Base-by-base conservation (phyloP, 2,797 vertebrate species). In the Tympanoctomys barrerae region DNA sequence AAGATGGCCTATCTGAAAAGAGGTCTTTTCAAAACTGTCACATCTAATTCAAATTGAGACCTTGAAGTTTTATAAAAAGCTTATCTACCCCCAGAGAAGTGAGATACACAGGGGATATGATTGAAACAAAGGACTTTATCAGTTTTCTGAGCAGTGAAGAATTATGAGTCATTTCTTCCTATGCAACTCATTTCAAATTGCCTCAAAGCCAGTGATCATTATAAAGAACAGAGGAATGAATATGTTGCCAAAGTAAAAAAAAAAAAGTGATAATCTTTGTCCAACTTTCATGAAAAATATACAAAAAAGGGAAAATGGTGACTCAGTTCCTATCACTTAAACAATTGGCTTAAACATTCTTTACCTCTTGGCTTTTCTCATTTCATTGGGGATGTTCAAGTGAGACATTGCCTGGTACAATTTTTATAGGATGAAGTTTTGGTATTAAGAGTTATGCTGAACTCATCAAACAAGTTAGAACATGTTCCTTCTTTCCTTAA, bases 401-500 rank as follows among this genome's bases (percentile, higher is more conserved):
- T 90, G 46, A 77, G 61, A 86, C 62, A 85, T 0, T 80, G 12
- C 12, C 26, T 81, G 70, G 16, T n/a, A 71, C 42, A 68, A 89
- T 61, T 71, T 52, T 46, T 66, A 46, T 77, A 31, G 5, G 39
- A 19, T 87, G 39, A 70, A 22, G 52, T 59, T 84, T 79, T 78
- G 21, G 31, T 83, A 16, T 87, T 26, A 84, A 84, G 10, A 14
- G 46, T 89, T 86, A 89, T 7, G 7, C 18, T 86, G 12, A 91
- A 93, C 19, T 88, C 52, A 57, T 39, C 39, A 91, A 75, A 81
- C 19, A 18, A 83, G 21, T 4, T 82, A 9, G 57, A 64, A 73
- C 33, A 78, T 36, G 14, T 75, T 86, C 24, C 16, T 86, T 94
- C 31, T 75, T 82, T 89, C 39, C 94, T 57, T 79, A 90, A 92